Evolutionary conservation across 1,140 invertebrate genomes (phyloP), one percentile per base, ranked within the genome.

Genomic region (Eciton burchellii): DNA sequence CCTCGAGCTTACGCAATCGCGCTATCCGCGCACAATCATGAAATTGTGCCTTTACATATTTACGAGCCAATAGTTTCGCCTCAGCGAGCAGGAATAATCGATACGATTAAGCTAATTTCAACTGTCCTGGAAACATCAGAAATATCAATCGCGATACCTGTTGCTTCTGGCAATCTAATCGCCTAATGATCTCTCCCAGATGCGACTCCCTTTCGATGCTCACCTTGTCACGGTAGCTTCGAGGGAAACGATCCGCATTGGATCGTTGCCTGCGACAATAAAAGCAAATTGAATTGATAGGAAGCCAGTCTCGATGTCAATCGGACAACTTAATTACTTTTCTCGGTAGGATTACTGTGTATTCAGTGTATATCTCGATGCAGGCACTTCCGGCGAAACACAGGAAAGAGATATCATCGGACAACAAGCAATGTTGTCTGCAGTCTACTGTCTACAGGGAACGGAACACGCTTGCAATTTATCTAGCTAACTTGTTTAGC

Each of bases 41-140:
- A 84, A 29, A 81, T 66, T 66, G 35, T 41, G 45, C 26, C 12
- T 26, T 12, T 49, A 11, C 16, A 56, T 63, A 65, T 57, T 14
- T 41, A 29, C 21, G 45, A 81, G 81, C 73, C 49, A 24, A 71
- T 82, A 65, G 77, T 86, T 52, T 60, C 73, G 73, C 45, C 41
- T 24, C 66, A 84, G 59, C 62, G 68, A 62, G 16, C 52, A 66
- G 26, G 68, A 86, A 86, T 79, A 83, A 81, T 83, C 49, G 63
- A 26, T 21, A 14, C 11, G 12, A 63, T 49, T 21, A 29, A 47
- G 14, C 11, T 43, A 68, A 26, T 24, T 76, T 19, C 59, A 29
- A 62, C n/a, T 11, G 1, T 45, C 45, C 71, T 41, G 43, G 47
- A 21, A 77, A 66, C 19, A 47, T 66, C 73, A 54, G 19, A 19